These are phyloP conservation scores for Eretmodus cyanostictus DNA, from an alignment of 2,113 vertebrate species.

Conservation along the genomic window DNA sequence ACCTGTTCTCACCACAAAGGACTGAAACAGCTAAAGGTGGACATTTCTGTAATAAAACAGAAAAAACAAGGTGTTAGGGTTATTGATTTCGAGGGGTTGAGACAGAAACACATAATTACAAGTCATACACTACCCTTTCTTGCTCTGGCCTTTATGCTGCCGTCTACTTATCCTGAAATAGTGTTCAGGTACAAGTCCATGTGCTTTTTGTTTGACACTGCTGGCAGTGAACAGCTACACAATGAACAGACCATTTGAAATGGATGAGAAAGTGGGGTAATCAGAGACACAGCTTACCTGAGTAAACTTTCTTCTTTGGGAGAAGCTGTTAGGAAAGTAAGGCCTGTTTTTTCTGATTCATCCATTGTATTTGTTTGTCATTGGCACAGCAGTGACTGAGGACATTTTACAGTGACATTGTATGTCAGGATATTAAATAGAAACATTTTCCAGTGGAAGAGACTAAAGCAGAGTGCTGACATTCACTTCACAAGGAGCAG, in stretches of 20 bases:
- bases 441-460: background rate
- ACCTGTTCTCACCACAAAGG: background rate
- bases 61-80: background rate
- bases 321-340: background rate
- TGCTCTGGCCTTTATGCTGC: conserved; percentile 14
- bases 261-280: background rate
- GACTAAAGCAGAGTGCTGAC: background rate
- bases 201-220: background rate
- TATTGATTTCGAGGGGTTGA: conserved; percentile 13
- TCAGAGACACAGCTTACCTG: background rate
- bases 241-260: background rate
- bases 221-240: background rate
- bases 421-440: background rate
- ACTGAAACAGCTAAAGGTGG: background rate
- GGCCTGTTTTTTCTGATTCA: background rate
- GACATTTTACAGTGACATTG: background rate
- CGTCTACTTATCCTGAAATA: background rate
- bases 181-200: background rate
- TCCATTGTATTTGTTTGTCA: background rate
- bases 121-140: background rate
- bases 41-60: background rate
- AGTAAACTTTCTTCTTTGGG: background rate
- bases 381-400: background rate
- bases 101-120: conserved; percentile 28
- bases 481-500: conserved; percentile 8